Evolutionary conservation across 2,113 vertebrate species (phyloP).

Genomic region (Trochalopteron elliotii): DNA sequence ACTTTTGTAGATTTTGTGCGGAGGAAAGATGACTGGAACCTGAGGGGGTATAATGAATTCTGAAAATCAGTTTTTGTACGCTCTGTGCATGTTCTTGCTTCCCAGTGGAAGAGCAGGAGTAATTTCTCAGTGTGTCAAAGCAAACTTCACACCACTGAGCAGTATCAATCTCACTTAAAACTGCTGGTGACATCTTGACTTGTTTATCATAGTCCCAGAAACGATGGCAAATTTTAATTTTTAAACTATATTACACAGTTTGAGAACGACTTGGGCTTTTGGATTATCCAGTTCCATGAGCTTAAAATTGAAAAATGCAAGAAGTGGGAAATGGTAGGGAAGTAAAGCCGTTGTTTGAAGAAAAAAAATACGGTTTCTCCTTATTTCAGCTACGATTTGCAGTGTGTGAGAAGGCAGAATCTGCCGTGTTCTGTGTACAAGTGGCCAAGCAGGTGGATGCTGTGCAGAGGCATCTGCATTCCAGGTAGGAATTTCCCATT

Average conservation of each 20-base stretch:
- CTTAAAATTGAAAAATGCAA: background rate
- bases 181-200: background rate
- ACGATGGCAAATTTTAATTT: constrained; percentile 5
- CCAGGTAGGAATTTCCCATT: background rate
- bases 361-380: background rate
- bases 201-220: constrained; percentile 16
- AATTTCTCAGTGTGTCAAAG: constrained; percentile 43
- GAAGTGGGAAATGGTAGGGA: background rate
- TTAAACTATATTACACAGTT: background rate
- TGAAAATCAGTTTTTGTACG: background rate
- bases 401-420: background rate
- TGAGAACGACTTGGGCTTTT: background rate
- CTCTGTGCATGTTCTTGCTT: background rate
- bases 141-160: background rate
- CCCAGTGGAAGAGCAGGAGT: background rate
- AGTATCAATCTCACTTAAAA: constrained; percentile 41
- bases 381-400: background rate
- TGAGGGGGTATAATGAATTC: background rate
- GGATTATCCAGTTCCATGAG: background rate
- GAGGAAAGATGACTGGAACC: background rate
- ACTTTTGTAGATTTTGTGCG: background rate
- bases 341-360: background rate
- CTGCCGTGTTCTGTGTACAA: accelerated
- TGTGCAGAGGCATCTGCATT: background rate
- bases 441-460: background rate